Conservation (phyloP, 2,113 vertebrate species). For the Syngnathus typhle region DNA sequence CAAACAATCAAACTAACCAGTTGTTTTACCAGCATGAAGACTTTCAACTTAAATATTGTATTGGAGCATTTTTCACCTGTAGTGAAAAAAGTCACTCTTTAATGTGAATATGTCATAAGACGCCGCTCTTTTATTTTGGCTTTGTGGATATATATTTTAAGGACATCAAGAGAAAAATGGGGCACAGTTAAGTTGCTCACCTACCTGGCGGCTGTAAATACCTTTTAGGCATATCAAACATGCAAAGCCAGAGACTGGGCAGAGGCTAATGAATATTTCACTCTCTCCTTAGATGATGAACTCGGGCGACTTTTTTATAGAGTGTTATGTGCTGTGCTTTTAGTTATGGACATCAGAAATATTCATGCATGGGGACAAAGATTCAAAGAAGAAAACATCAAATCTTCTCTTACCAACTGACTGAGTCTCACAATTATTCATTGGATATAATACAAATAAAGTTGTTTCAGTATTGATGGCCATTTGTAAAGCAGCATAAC, state of each 20-base stretch:
- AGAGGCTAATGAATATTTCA: constrained; percentile 58
- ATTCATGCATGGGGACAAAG: not conserved
- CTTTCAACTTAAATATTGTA: too few species aligned
- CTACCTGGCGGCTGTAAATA: constrained; percentile 37
- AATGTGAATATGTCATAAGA: constrained; percentile 29
- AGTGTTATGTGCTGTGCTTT: constrained; percentile 20
- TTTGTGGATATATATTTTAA: constrained; percentile 28
- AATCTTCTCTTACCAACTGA: not conserved
- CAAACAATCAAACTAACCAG: too few species aligned
- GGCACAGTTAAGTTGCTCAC: constrained; percentile 27
- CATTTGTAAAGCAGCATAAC: not conserved
- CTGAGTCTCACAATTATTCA: constrained; percentile 1
- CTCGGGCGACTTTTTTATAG: constrained; percentile 14
- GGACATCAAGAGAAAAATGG: constrained; percentile 47
- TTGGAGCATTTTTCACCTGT: too few species aligned
- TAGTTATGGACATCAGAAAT: constrained; percentile 18
- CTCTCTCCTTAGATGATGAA: constrained; percentile 8
- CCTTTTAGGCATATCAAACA: constrained; percentile 42
- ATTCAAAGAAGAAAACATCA: constrained; percentile 10
- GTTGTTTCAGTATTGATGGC: not conserved
- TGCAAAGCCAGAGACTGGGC: constrained; percentile 28
- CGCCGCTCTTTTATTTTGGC: constrained; percentile 22
- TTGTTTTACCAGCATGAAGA: too few species aligned
- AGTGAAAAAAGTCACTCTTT: too few species aligned
- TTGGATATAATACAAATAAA: not conserved